These are phyloP conservation scores for Tinamus major DNA, from an alignment of 2,797 vertebrate species.

Conservation along the genomic window DNA sequence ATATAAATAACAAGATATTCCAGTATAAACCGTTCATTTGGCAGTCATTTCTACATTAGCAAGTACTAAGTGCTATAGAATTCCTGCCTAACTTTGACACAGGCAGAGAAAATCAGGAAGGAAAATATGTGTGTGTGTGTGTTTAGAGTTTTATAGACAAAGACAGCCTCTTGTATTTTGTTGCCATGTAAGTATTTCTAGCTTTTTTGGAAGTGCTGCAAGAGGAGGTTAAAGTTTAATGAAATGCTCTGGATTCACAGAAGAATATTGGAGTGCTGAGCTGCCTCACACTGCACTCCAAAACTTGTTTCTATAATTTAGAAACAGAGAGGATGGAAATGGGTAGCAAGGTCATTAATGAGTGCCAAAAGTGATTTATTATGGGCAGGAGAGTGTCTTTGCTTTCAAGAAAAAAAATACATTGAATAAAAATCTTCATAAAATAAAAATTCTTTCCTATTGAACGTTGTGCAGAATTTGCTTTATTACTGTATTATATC, in stretches of 20 bases:
- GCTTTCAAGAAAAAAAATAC: conserved; percentile 40
- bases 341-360: conserved; percentile 15
- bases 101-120: conserved; percentile 49
- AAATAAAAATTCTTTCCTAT: conserved; percentile 35
- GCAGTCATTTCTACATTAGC: conserved; percentile 68
- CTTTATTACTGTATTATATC: conserved; percentile 39
- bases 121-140: not conserved
- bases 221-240: conserved; percentile 8
- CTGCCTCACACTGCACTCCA: conserved; percentile 4
- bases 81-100: conserved; percentile 46
- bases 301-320: conserved; percentile 42
- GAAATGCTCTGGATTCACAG: conserved; percentile 23
- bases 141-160: conserved; percentile 31
- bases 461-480: conserved; percentile 27
- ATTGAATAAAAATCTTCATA: conserved; percentile 31
- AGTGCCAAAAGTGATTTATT: conserved; percentile 36
- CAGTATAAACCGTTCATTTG: conserved; percentile 79
- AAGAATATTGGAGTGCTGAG: conserved; percentile 5
- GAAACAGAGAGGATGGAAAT: conserved; percentile 50
- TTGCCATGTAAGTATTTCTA: conserved; percentile 54
- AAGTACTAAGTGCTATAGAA: conserved; percentile 59
- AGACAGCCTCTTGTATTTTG: not conserved
- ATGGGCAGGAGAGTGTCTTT: not conserved
- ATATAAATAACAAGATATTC: conserved; percentile 79
- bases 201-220: conserved; percentile 18